phyloP scores from a whole-genome alignment of 35 echinoderm and acorn worm species.

The Anneissia japonica region DNA sequence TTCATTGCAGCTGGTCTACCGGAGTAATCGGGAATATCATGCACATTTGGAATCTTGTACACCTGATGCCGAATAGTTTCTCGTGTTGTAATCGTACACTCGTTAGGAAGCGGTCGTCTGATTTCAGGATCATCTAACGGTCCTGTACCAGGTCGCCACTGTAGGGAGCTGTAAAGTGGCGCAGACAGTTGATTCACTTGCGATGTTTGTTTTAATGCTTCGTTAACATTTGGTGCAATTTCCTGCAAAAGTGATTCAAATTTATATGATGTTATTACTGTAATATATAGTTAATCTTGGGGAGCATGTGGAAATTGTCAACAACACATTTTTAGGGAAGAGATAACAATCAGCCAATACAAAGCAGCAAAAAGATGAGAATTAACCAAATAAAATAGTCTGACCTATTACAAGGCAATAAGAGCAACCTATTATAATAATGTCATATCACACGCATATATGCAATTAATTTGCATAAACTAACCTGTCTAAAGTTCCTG shows the following conservation, averaged over 20 bases:
- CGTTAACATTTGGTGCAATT: slow-evolving; percentile 63
- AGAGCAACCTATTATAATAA: no score
- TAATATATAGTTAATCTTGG: no score
- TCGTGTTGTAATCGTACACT: slow-evolving; percentile 66
- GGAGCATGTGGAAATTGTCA: no score
- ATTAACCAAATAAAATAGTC: no score
- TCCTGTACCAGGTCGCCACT: slow-evolving; percentile 61
- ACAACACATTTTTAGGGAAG: no score
- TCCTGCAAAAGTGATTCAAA: slow-evolving; percentile 27
- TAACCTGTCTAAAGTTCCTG: slow-evolving; percentile 83
- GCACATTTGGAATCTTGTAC: slow-evolving; percentile 57
- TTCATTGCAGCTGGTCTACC: slow-evolving; percentile 80
- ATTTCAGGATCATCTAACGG: slow-evolving; percentile 83
- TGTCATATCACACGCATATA: no score
- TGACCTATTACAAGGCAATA: no score
- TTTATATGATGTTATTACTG: no score
- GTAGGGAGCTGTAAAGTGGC: slow-evolving; percentile 40
- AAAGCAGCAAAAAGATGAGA: no score
- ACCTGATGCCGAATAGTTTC: slow-evolving; percentile 69
- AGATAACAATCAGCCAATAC: no score
- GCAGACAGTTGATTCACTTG: slow-evolving; percentile 64
- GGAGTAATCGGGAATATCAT: slow-evolving; percentile 77
- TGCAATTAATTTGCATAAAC: background rate
- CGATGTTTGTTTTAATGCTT: slow-evolving; percentile 42
- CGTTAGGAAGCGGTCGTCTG: slow-evolving; percentile 66